A percentile compares a stretch with the other conserved stretches of the same genome.
phyloP scores from a whole-genome alignment of 2,888 invertebrate species.

The Petrolisthes cinctipes region DNA sequence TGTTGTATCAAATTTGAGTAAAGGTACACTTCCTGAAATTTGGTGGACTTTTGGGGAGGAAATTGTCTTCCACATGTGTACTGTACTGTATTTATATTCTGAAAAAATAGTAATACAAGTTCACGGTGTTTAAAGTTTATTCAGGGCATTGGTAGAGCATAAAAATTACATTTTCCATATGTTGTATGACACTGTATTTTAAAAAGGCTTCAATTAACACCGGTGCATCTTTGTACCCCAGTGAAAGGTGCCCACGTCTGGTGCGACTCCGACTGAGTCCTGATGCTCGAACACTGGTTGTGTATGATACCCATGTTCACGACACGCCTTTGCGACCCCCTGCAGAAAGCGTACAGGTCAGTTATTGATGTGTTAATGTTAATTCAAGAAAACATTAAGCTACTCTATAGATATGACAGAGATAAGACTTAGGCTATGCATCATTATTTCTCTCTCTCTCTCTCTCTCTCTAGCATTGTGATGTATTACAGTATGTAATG shows the following conservation, averaged over 20 bases:
- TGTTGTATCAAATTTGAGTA: no score
- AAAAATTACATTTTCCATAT: no score
- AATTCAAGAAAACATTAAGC: not conserved
- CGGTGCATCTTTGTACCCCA: constrained; percentile 18
- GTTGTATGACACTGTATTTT: no score
- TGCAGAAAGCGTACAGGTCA: constrained; percentile 19
- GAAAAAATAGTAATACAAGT: no score
- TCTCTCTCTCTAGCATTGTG: not conserved
- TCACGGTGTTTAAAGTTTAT: no score
- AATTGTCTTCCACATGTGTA: no score
- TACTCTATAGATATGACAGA: not conserved
- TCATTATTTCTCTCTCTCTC: not conserved
- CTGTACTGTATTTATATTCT: no score
- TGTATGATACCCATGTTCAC: constrained; percentile 59
- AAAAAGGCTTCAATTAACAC: not conserved
- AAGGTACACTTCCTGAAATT: no score
- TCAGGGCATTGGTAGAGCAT: no score
- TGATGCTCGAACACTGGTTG: constrained; percentile 57
- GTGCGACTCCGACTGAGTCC: constrained; percentile 54
- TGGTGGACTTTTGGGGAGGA: no score
- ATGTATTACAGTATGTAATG: no score
- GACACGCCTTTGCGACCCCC: constrained; percentile 8
- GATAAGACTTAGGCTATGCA: not conserved
- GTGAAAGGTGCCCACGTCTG: constrained; percentile 58
- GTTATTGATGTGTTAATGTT: not conserved